Evolutionary conservation across 2,888 invertebrate species (phyloP).

Genomic region (Entomobrya multifasciata): DNA sequence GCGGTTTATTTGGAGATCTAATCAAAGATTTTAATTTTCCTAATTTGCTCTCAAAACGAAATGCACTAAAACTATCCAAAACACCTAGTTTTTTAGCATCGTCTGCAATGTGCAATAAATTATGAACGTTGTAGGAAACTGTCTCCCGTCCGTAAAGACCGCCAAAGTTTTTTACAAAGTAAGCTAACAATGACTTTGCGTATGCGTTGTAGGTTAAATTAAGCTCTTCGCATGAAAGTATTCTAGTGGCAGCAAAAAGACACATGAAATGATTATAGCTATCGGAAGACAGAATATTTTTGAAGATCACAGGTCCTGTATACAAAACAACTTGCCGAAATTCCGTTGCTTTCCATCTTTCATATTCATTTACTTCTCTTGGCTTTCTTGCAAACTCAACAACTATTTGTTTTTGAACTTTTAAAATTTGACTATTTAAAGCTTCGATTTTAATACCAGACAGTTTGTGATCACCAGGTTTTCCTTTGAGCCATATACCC

Average conservation of each 20-base stretch:
- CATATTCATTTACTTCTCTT: constrained; percentile 74
- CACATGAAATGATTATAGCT: constrained; percentile 64
- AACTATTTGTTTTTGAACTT: neutral
- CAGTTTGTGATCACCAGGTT: constrained; percentile 6
- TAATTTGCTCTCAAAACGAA: constrained; percentile 78
- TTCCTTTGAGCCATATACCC: constrained; percentile 12
- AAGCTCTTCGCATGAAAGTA: neutral
- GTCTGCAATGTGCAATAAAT: constrained; percentile 76
- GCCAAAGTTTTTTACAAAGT: constrained; percentile 77
- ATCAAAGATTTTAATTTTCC: constrained; percentile 62
- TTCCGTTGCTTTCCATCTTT: constrained; percentile 80
- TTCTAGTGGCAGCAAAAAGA: constrained; percentile 52
- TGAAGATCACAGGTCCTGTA: constrained; percentile 77
- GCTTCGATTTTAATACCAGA: neutral
- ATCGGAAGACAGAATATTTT: constrained; percentile 58
- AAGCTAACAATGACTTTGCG: constrained; percentile 50
- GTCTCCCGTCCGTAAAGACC: constrained; percentile 74
- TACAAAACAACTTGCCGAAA: constrained; percentile 79
- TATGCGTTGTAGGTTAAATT: constrained; percentile 15
- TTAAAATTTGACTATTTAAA: neutral
- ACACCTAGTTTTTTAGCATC: constrained; percentile 74
- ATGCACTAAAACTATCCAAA: constrained; percentile 78
- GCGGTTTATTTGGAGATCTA: constrained; percentile 45
- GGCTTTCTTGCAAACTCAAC: constrained; percentile 79
- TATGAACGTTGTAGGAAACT: constrained; percentile 78